A percentile compares a stretch with the other conserved stretches of the same genome.
These are phyloP conservation scores for Wiebesia pumilae DNA, from an alignment of 1,140 invertebrate genomes.

Conservation along the genomic window DNA sequence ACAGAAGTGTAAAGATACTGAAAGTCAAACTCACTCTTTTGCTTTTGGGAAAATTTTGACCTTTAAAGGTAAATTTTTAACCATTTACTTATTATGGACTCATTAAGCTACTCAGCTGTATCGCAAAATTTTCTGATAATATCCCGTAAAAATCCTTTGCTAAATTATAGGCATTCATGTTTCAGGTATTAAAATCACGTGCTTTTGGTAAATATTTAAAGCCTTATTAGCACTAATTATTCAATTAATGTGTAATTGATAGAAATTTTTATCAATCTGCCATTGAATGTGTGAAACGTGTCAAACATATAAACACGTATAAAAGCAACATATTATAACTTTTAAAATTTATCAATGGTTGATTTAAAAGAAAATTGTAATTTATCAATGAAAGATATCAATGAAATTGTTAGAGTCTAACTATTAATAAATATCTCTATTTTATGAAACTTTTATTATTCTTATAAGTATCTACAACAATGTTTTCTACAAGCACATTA, in stretches of 20 bases:
- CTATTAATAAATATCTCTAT: too few species aligned
- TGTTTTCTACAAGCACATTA: constrained; percentile 9
- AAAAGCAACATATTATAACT: too few species aligned
- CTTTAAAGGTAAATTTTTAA: not conserved
- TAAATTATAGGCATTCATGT: not conserved
- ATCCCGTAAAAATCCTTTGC: too few species aligned
- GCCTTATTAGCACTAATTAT: not conserved
- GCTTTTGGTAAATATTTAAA: not conserved
- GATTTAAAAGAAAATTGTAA: too few species aligned
- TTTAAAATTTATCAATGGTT: too few species aligned
- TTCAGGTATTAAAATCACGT: not conserved
- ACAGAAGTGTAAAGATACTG: constrained; percentile 1
- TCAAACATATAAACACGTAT: too few species aligned
- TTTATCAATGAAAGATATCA: not conserved
- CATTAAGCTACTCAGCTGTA: not conserved
- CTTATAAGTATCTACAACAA: not conserved
- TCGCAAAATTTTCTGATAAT: not conserved
- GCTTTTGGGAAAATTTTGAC: not conserved
- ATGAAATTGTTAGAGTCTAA: not conserved
- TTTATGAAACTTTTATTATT: not conserved
- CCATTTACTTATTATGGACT: not conserved
- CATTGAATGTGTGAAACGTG: too few species aligned
- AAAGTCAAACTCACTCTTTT: not conserved
- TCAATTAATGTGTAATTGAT: not conserved
- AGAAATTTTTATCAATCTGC: too few species aligned